Conservation (phyloP, 2,113 vertebrate species). For the Dipodomys ordii region DNA sequence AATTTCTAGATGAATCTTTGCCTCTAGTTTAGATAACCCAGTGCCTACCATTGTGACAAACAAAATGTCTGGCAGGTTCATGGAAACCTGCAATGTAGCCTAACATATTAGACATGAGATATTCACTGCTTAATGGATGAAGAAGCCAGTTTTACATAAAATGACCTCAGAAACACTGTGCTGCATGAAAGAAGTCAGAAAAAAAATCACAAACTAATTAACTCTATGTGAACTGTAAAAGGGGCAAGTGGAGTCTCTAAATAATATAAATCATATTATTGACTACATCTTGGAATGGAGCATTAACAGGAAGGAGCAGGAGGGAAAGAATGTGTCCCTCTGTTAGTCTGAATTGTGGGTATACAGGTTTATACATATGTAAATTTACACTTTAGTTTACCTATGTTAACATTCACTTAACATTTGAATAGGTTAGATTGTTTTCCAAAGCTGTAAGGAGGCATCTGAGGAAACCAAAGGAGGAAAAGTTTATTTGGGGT, state of each 20-base stretch:
- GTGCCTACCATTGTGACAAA: not conserved
- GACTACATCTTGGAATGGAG: not conserved
- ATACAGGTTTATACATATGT: not conserved
- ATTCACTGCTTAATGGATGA: not conserved
- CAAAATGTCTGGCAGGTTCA: not conserved
- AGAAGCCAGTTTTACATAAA: not conserved
- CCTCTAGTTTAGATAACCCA: not conserved
- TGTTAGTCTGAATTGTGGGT: not conserved
- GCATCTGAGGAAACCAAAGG: not conserved
- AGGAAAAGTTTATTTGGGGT: not conserved
- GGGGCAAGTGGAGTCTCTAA: not conserved
- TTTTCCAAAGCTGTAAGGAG: not conserved
- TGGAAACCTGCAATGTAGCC: not conserved
- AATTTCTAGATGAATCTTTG: not conserved
- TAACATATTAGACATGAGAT: not conserved
- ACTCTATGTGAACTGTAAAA: not conserved
- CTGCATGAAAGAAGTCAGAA: not conserved
- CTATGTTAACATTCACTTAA: not conserved
- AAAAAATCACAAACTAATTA: conserved; percentile 23
- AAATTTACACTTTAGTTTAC: not conserved
- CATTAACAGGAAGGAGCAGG: not conserved
- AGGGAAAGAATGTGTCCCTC: not conserved
- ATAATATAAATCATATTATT: not conserved
- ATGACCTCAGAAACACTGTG: not conserved
- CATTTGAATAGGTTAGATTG: not conserved